Conservation (phyloP, 2,888 invertebrate genomes). For the Melinaea menophilus region DNA sequence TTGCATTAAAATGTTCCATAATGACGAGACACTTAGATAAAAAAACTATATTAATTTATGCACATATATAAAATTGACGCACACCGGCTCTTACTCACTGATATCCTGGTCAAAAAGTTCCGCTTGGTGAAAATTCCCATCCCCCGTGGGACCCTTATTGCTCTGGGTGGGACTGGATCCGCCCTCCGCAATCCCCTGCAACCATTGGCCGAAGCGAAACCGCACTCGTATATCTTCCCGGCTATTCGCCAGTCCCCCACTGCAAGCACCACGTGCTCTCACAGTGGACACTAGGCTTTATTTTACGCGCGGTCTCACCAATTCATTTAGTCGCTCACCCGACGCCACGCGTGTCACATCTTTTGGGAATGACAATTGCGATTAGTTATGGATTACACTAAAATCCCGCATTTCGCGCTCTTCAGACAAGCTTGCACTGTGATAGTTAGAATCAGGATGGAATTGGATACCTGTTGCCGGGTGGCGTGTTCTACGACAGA, state of each 20-base stretch:
- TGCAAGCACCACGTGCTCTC: conserved; percentile 52
- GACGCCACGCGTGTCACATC: conserved; percentile 69
- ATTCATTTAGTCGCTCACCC: conserved; percentile 71
- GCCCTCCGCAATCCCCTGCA: conserved; percentile 48
- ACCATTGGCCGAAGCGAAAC: conserved; percentile 51
- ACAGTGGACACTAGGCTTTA: conserved; percentile 57
- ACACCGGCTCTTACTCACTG: conserved; percentile 7
- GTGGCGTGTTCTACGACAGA: conserved; percentile 40
- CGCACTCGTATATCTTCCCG: conserved; percentile 48
- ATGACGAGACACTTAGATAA: background rate
- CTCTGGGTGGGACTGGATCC: conserved; percentile 53
- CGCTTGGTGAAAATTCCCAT: conserved; percentile 37
- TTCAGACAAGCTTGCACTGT: conserved; percentile 62
- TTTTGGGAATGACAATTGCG: conserved; percentile 65
- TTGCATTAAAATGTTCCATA: conserved; percentile 1
- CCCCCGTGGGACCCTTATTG: conserved; percentile 53
- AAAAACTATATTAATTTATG: background rate
- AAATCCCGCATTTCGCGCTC: conserved; percentile 62
- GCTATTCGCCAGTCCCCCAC: conserved; percentile 61
- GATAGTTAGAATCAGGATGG: conserved; percentile 65
- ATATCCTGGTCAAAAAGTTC: conserved; percentile 35
- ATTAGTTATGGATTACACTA: conserved; percentile 67
- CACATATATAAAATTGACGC: background rate
- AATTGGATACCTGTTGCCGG: conserved; percentile 44
- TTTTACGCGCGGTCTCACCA: conserved; percentile 66